These are phyloP conservation scores for Orchesella flavescens DNA, from an alignment of 2,888 invertebrate species.

Conservation along the genomic window DNA sequence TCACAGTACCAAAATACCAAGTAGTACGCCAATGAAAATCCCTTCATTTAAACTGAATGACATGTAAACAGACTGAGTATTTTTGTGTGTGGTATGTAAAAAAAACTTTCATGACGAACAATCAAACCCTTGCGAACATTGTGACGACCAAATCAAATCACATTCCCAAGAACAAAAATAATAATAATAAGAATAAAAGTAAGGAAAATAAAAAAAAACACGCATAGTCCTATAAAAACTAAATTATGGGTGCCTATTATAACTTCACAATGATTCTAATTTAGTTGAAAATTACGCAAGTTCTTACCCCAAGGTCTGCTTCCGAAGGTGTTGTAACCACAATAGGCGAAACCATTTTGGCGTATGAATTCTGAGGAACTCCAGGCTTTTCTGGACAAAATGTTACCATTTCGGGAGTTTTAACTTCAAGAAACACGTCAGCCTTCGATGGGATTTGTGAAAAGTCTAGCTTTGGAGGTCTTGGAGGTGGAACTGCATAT, in stretches of 20 bases:
- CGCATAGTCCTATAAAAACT: not conserved
- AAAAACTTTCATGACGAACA: conserved; percentile 3
- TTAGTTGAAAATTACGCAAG: not conserved
- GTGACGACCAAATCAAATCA: conserved; percentile 22
- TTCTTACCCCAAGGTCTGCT: conserved; percentile 62
- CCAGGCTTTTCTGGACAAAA: conserved; percentile 65
- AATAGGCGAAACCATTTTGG: conserved; percentile 66
- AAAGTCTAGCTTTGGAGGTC: conserved; percentile 71
- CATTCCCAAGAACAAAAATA: conserved; percentile 24
- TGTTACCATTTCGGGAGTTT: conserved; percentile 69
- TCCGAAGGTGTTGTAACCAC: conserved; percentile 71
- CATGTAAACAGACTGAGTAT: not conserved
- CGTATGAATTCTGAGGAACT: conserved; percentile 51
- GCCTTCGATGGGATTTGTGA: conserved; percentile 71
- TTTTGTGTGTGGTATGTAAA: not conserved
- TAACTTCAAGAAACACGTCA: conserved; percentile 68
- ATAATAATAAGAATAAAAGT: conserved; percentile 24
- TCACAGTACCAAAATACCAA: conserved; percentile 30
- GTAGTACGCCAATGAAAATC: conserved; percentile 19
- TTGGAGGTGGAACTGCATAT: conserved; percentile 69
- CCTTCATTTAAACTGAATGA: conserved; percentile 17
- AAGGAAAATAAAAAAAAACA: conserved; percentile 10
- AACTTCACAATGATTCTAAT: too few relatives aligned
- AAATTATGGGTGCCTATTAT: not conserved
- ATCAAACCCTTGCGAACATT: not conserved